Base-by-base conservation (phyloP, 2,113 vertebrate species). In the Pangasianodon hypophthalmus region DNA sequence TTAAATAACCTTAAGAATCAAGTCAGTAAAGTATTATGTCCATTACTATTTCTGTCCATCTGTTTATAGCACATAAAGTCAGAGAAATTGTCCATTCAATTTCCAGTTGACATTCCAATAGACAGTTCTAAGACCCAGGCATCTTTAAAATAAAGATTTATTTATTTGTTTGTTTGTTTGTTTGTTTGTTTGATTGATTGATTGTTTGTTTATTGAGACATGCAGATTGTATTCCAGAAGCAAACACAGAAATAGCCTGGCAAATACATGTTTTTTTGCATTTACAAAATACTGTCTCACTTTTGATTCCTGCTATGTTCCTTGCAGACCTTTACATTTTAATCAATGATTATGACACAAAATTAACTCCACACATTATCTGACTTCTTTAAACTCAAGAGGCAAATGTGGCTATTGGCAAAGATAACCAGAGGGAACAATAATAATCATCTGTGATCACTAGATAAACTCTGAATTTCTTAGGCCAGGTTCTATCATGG, bases 361-460 rank as follows among this genome's bases (percentile, higher is more conserved):
- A 44, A 75, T 75, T 75, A 75, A 75, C 37, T 11, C 71, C 71
- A 75, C 7, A 44, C 19, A 7, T 24, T 44, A 41, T 44, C 58
- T 85, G 41, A 26, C 18, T 69, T 50, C 24, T 67, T 89, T 60
- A 41, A 52, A 32, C 37, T 82, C 32, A 85, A 44, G 18, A 88
- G 26, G 48, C 82, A 90, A 48, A 73, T 56, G 14, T 62, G 26
- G 64, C 89, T 64, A 21, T 87, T 58, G 50, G 58, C 50, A 91
- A 77, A 87, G 46, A 79, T 48, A 87, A 90, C 79, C 71, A 73
- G 1, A 24, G 69, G 21, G 44, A 79, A 90, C 86, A 56, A 50
- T 4, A 67, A 24, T 69, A 75, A 71, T 2, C 81, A 87, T 90
- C 83, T 62, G 82, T 14, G 89, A 90, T 14, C 41, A 75, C 80